Evolutionary conservation across 2,888 invertebrate genomes (phyloP).

Genomic region (Plutella xylostella): DNA sequence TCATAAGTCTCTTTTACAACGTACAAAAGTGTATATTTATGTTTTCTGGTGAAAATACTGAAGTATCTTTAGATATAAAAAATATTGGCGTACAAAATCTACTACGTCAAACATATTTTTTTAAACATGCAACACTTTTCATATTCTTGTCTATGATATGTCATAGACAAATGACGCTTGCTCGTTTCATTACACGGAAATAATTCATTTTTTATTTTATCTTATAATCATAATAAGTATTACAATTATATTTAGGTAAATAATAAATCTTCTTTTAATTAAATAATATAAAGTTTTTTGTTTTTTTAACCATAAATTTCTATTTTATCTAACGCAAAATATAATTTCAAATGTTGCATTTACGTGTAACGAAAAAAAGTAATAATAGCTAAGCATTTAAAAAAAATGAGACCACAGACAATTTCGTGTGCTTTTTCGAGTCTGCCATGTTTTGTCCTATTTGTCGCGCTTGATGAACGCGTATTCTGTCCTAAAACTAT

Average conservation of each 20-base stretch:
- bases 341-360: background rate
- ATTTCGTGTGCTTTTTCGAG: constrained; percentile 55
- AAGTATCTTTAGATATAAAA: no score
- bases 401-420: constrained; percentile 58
- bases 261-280: background rate
- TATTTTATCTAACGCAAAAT: background rate
- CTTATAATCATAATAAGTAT: no score
- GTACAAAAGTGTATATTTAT: no score
- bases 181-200: constrained; percentile 25
- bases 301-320: no score
- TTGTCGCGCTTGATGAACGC: constrained; percentile 68
- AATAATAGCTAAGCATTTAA: constrained; percentile 32
- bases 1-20: no score
- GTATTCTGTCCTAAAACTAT: constrained; percentile 52
- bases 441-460: constrained; percentile 71
- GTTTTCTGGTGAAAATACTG: no score
- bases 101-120: background rate
- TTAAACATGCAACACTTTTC: background rate
- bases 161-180: no score
- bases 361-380: constrained; percentile 4
- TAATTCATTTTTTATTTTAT: background rate
- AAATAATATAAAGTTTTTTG: no score
- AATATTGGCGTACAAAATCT: background rate
- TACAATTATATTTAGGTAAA: background rate
- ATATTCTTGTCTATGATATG: constrained; percentile 28